A percentile compares a stretch with the other conserved stretches of the same genome.
Evolutionary conservation across 1,140 invertebrate genomes (phyloP).

Genomic region (Drosophila parabipectinata): DNA sequence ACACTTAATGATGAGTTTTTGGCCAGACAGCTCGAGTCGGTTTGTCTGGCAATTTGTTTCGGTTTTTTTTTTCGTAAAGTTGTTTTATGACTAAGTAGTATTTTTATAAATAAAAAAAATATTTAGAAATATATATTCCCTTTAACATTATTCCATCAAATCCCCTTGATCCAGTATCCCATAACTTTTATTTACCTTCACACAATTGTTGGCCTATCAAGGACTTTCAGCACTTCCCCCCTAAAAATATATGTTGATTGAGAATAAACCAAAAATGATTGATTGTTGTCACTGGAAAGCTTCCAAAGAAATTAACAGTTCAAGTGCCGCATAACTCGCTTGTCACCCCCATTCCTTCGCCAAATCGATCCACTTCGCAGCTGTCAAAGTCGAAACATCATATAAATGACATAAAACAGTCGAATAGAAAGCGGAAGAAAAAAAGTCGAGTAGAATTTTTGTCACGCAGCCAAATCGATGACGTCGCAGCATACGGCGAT

Average conservation of each 20-base stretch:
- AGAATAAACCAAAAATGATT: constrained; percentile 50
- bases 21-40: not conserved
- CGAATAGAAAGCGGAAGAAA: constrained; percentile 35
- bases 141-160: not conserved
- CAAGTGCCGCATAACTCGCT: constrained; percentile 44
- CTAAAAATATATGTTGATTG: constrained; percentile 8
- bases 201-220: constrained; percentile 1
- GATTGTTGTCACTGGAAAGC: constrained; percentile 50
- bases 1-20: constrained; percentile 24
- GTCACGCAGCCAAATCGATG: constrained; percentile 69
- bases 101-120: too few species aligned
- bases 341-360: constrained; percentile 11
- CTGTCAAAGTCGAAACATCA: constrained; percentile 70
- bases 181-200: constrained; percentile 13
- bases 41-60: constrained; percentile 10
- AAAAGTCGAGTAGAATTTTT: constrained; percentile 47
- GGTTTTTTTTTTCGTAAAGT: too few species aligned
- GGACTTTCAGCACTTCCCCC: not conserved
- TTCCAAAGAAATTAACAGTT: constrained; percentile 60
- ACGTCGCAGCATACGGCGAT: constrained; percentile 65
- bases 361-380: constrained; percentile 56
- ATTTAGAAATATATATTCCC: too few species aligned
- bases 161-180: not conserved
- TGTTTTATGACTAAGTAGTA: too few species aligned
- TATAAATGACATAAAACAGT: constrained; percentile 70